Base-by-base conservation (phyloP, 2,113 vertebrate species). In the Rhabdornis inornatus region DNA sequence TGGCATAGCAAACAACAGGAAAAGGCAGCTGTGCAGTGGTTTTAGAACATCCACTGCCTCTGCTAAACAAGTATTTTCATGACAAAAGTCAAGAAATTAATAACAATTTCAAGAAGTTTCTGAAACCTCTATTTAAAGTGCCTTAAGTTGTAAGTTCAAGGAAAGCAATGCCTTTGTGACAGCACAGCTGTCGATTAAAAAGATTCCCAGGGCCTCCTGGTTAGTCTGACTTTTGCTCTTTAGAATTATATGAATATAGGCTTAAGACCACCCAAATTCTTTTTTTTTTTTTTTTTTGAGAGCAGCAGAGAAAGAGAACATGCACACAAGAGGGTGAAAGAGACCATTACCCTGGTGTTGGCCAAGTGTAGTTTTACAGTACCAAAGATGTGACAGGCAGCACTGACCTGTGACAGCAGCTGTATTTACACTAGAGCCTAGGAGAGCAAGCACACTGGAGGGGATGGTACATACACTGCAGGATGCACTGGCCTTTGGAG, bases 241-340 rank as follows among this genome's bases (percentile, higher is more conserved):
- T 90, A 89, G 86, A 97, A 96, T 83, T 78, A 89, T 68, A 75
- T 76, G 85, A 97, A 87, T 95, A 89, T 90, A 87, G 91, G 79
- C 84, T 96, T 92, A 96, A 93, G 93, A 92, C 90, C 93, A 93
- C 92, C 92, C 96, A 96, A 65, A 91, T 37, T 76, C 82, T n/a
- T 45, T 66, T 66, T 77, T 74, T 75, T 60, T 63, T 53, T 71
- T 91, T 68, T 35, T 61, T 92, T 49, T 49, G 57, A 78, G 55
- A 53, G 13, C 6, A 17, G 7, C 5, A 55, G 37, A 90, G 50
- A 74, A 80, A 88, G 68, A 83, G 55, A 86, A 23, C 19, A 4
- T 31, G 57, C 50, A 90, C 78, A 71, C 61, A 96, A 84, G 61
- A 0, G 0, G 4, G 2, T 76, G 78, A 77, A 80, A 93, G 44